Evolutionary conservation across 2,797 vertebrate species (phyloP).

Genomic region (Acropternis orthonyx): DNA sequence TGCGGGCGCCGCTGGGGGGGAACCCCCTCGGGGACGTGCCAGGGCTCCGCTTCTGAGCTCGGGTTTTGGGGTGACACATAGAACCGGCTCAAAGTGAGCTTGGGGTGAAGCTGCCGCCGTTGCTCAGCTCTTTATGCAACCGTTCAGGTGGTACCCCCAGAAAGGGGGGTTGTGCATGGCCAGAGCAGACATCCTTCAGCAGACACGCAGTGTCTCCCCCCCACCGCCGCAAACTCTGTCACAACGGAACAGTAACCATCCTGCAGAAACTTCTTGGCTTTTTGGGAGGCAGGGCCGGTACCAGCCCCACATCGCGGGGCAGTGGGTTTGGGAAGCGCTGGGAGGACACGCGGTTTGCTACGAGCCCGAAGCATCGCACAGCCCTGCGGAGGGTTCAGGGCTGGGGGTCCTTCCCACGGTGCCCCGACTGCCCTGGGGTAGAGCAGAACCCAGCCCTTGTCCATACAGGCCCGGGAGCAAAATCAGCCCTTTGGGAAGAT

Average conservation of each 20-base stretch:
- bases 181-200: neutral
- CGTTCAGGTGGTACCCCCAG: too few relatives aligned
- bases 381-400: neutral
- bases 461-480: neutral
- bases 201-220: neutral
- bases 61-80: neutral
- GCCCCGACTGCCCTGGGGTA: neutral
- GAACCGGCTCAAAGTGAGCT: neutral
- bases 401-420: neutral
- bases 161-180: fast-evolving
- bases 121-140: neutral
- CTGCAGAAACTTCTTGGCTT: neutral
- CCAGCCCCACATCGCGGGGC: neutral
- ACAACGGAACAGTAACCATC: neutral
- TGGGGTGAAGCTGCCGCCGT: fast-evolving
- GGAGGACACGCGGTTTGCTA: fast-evolving
- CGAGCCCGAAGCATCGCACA: fast-evolving
- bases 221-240: neutral
- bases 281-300: neutral
- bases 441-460: neutral
- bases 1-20: neutral
- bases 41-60: neutral
- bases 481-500: neutral
- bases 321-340: fast-evolving
- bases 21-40: fast-evolving